phyloP scores from a whole-genome alignment of 2,797 vertebrate species.

The Peromyscus eremicus region DNA sequence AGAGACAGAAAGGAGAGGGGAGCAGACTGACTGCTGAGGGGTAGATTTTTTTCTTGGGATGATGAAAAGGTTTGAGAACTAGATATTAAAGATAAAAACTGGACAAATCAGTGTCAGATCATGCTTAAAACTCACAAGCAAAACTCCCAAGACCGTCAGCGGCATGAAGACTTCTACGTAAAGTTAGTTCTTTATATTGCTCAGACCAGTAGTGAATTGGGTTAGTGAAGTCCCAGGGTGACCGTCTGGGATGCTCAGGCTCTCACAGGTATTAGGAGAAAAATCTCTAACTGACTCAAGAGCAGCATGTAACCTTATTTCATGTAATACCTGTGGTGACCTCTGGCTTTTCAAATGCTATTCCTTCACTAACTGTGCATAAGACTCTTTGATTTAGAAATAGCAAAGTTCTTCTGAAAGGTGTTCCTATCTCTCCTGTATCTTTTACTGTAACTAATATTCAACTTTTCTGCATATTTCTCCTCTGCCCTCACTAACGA shows the following conservation, averaged over 20 bases:
- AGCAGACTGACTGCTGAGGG: not conserved
- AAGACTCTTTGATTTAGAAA: not conserved
- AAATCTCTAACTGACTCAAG: not conserved
- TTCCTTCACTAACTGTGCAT: not conserved
- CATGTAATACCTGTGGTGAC: no score
- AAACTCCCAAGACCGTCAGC: not conserved
- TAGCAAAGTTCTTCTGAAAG: not conserved
- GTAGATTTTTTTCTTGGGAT: not conserved
- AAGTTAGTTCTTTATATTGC: not conserved
- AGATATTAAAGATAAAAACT: slow-evolving; percentile 17
- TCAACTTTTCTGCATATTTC: not conserved
- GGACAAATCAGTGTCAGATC: not conserved
- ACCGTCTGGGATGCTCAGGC: not conserved
- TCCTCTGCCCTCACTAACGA: not conserved
- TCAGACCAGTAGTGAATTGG: not conserved
- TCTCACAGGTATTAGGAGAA: not conserved
- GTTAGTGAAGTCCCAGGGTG: not conserved
- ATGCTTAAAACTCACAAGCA: slow-evolving; percentile 5
- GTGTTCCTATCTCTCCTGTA: not conserved
- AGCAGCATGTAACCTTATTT: not conserved
- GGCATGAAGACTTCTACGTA: not conserved
- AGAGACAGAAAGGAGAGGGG: not conserved
- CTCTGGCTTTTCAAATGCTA: not conserved
- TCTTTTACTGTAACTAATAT: not conserved
- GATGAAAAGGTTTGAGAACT: slow-evolving; percentile 28